Evolutionary conservation across 2,797 vertebrate genomes (phyloP), one percentile per base, ranked within the genome.

Genomic region (Lagocephalus sceleratus): DNA sequence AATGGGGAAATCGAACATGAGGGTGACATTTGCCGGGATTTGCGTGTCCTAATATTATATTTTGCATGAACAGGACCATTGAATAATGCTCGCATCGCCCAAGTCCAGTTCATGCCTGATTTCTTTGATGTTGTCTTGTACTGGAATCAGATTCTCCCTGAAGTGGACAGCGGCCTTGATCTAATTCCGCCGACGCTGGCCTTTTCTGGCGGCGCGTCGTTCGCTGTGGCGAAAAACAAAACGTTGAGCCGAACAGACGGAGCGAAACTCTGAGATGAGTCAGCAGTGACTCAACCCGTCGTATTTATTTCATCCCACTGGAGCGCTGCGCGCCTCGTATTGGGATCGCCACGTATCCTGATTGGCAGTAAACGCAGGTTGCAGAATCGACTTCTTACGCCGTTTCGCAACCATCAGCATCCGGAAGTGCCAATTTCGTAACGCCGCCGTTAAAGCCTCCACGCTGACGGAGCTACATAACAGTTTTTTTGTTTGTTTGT

Each of bases 91-190:
- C 63, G 25, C 49, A 38, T 3, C 61, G 42, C 63, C n/a, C 6
- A 19, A n/a, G 7, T 42, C 10, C 5, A 5, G 19, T 42, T 42
- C 16, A 10, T 5, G n/a, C 19, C 16, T 19, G 16, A n/a, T 42
- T 42, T 42, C 2, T 19, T 19, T 42, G 40, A n/a, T 42, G 39
- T 47, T 40, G 44, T 51, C 70, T 73, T 68, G 75, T 77, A n/a
- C 78, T 70, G 71, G 82, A 57, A 84, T 88, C 78, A 73, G 48
- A 76, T 86, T 84, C 74, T 71, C 71, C 70, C 60, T 20, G 22
- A 71, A 78, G 68, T 64, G 40, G 71, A 63, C 32, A 10, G 21
- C 21, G 60, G 23, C 54, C 47, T 63, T 79, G 53, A 82, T 86
- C 81, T 71, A 44, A 68, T 87, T 85, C 81, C 82, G 69, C 77